Base-by-base conservation (phyloP, 1,140 invertebrate species). In the Papilio polytes region DNA sequence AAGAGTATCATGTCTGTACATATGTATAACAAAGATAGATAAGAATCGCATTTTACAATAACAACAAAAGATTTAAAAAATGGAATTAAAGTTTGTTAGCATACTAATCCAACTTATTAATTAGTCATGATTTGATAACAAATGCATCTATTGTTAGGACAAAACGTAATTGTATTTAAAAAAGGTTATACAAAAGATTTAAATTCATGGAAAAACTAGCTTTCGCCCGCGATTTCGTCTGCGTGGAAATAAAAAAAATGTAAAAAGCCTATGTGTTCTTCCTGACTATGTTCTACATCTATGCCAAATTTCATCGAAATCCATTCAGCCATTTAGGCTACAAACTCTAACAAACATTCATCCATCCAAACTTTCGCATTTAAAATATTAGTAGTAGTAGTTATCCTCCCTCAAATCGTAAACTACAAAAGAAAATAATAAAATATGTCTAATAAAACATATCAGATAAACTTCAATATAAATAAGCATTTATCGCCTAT, bases 41-140 rank as follows among this genome's bases (percentile, higher is more conserved):
- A 70, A 70, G 63, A 31, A 36, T 15, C 18, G 26, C 59, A 63
- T 22, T 70, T 70, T 70, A 18, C 63, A 70, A 36, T 15, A 12
- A 70, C 4, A 70, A 70, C 63, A 70, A 63, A 63, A 22, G 22
- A 22, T 26, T 63, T 0, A 36, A 31, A 66, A 66, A 36, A 70
- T 1, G 22, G 3, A 70, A 31, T 31, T 70, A 31, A 31, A 56
- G 53, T n/a, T 56, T 20, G 9, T n/a, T 56, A 56, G 2, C 53
- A 9, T 56, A 4, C 18, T 56, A 56, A 56, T 56, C 26, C 26
- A 36, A 70, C 12, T 36, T 70, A 31, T 31, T 70, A 31, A 70
- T 63, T 63, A 63, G 59, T 63, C 59, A 26, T 13, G 63, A 31
- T 70, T 31, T 70, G 63, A 70, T 70, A 70, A 63, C 2, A 36